A percentile compares a stretch with the other conserved stretches of the same genome.
Evolutionary conservation across 2,113 vertebrate genomes (phyloP).

Genomic region (Oryzias celebensis): DNA sequence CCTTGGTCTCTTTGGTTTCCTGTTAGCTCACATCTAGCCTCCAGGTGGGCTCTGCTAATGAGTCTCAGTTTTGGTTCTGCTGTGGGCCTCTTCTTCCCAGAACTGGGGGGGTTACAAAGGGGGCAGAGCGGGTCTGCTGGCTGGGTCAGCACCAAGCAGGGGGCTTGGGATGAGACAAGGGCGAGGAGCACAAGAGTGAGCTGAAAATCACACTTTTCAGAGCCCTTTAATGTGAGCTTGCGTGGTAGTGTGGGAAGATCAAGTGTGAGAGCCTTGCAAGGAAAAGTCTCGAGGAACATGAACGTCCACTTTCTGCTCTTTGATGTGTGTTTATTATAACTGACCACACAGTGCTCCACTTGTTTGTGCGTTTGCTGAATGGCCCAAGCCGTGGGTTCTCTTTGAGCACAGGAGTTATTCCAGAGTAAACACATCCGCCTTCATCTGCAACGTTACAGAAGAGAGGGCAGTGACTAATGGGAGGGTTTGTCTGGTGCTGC

Average conservation of each 20-base stretch:
- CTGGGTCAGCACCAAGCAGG: slow-evolving; percentile 71
- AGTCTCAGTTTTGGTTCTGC: slow-evolving; percentile 74
- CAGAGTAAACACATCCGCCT: slow-evolving; percentile 69
- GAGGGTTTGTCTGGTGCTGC: slow-evolving; percentile 70
- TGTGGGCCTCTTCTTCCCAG: slow-evolving; percentile 78
- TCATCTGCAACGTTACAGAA: slow-evolving; percentile 45
- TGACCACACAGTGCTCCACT: slow-evolving; percentile 58
- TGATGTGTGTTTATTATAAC: slow-evolving; percentile 66
- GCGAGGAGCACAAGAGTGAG: slow-evolving; percentile 49
- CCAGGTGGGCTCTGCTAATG: slow-evolving; percentile 87
- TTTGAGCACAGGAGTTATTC: slow-evolving; percentile 60
- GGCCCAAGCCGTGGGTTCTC: slow-evolving; percentile 55
- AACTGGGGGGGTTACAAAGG: slow-evolving; percentile 47
- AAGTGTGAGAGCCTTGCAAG: slow-evolving; percentile 29
- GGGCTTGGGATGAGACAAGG: slow-evolving; percentile 61
- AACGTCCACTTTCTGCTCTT: slow-evolving; percentile 56
- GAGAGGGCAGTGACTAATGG: slow-evolving; percentile 72
- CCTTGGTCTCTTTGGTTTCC: slow-evolving; percentile 68
- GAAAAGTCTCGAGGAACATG: slow-evolving; percentile 59
- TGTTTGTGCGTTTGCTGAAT: slow-evolving; percentile 59
- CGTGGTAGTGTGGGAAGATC: slow-evolving; percentile 67
- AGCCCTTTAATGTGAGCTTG: slow-evolving; percentile 60
- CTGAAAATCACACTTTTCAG: slow-evolving; percentile 67
- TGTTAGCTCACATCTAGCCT: slow-evolving; percentile 74
- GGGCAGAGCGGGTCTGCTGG: slow-evolving; percentile 56